A percentile compares a stretch with the other conserved stretches of the same genome.
Conservation (phyloP, 2,113 vertebrate species). For the Mola mola region DNA sequence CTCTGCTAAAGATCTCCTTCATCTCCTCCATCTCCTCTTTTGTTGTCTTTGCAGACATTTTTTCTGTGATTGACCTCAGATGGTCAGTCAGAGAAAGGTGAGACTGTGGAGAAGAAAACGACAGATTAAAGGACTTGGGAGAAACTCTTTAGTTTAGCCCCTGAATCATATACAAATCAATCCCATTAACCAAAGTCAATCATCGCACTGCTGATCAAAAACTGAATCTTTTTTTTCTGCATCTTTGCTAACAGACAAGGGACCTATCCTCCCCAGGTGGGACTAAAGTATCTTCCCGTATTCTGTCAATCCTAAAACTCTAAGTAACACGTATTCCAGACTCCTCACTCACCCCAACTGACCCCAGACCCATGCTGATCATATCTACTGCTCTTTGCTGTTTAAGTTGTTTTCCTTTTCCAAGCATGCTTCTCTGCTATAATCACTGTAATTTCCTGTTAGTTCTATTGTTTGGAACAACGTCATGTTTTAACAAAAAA, state of each 20-base stretch:
- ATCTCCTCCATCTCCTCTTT: slow-evolving; percentile 95
- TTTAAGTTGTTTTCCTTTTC: slow-evolving; percentile 40
- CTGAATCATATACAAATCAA: neutral
- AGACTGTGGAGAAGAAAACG: slow-evolving; percentile 43
- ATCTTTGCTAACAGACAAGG: neutral
- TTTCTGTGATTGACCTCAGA: slow-evolving; percentile 76
- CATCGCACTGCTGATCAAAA: too few species aligned
- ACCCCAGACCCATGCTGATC: slow-evolving; percentile 21
- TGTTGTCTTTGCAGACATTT: slow-evolving; percentile 92
- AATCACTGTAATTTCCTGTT: slow-evolving; percentile 60
- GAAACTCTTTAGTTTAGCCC: neutral
- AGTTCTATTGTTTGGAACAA: slow-evolving; percentile 30
- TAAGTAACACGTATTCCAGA: neutral
- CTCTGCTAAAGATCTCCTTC: slow-evolving; percentile 89
- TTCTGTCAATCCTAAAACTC: slow-evolving; percentile 10
- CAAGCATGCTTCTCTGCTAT: slow-evolving; percentile 16
- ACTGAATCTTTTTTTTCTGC: neutral
- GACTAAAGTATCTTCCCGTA: neutral
- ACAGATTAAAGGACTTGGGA: neutral
- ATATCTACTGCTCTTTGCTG: slow-evolving; percentile 21
- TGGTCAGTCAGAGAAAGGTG: slow-evolving; percentile 66
- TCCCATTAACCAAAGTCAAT: neutral
- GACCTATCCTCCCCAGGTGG: neutral
- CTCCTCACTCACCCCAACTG: slow-evolving; percentile 1
- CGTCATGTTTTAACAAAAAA: slow-evolving; percentile 10